A percentile compares a stretch with the other conserved stretches of the same genome.
Evolutionary conservation across 2,113 vertebrate species (phyloP).

Genomic region (Laticauda colubrina): DNA sequence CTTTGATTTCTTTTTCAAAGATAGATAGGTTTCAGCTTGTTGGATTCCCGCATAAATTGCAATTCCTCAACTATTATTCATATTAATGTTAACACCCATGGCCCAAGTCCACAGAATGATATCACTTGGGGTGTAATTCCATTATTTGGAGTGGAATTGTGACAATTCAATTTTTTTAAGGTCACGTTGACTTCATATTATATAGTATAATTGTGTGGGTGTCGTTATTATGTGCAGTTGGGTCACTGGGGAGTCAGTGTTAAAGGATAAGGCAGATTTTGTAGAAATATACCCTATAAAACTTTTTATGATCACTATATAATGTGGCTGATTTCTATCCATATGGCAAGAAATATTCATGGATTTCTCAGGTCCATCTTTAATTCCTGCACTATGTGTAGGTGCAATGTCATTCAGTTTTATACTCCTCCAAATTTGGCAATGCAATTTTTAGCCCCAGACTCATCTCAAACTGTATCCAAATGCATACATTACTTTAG

Average conservation of each 20-base stretch:
- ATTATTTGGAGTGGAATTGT: constrained; percentile 4
- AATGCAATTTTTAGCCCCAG: background rate
- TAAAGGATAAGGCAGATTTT: constrained; percentile 1
- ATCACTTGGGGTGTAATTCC: constrained; percentile 23
- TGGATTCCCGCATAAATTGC: constrained; percentile 6
- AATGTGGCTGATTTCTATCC: background rate
- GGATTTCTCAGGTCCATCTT: background rate
- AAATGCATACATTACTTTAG: background rate
- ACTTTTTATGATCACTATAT: background rate
- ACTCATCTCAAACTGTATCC: background rate
- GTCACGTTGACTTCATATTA: background rate
- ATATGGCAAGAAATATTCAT: too few relatives aligned
- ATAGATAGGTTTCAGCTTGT: constrained; percentile 2
- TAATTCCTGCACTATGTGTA: background rate
- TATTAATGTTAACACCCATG: constrained; percentile 1
- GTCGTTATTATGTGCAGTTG: background rate
- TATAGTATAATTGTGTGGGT: background rate
- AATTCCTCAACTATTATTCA: constrained; percentile 18
- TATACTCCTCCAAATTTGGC: background rate
- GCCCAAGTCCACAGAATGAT: constrained; percentile 17
- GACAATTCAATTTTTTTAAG: background rate
- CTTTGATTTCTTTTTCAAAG: background rate
- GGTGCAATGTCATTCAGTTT: background rate
- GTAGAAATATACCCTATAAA: background rate
- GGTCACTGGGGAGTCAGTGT: background rate